Conservation (phyloP, 2,888 invertebrate genomes). For the Cosmia trapezina region DNA sequence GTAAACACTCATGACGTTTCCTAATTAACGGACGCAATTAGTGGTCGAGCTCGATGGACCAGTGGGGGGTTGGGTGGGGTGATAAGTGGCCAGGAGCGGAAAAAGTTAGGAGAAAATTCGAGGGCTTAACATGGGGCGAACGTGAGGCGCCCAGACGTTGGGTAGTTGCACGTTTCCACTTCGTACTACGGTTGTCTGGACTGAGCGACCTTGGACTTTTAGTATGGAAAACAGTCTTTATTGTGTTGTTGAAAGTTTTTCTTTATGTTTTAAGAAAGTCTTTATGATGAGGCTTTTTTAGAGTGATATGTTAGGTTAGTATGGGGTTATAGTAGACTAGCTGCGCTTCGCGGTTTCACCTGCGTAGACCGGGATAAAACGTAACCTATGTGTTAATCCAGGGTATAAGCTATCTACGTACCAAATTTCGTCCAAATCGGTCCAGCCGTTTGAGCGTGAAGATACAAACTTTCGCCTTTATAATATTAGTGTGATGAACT, state of each 20-base stretch:
- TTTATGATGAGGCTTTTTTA: background rate
- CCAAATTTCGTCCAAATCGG: too few species aligned
- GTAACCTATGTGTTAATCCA: too few species aligned
- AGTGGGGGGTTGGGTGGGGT: conserved; percentile 75
- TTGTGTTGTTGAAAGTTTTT: conserved; percentile 37
- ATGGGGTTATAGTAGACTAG: too few species aligned
- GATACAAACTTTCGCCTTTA: too few species aligned
- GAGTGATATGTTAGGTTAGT: too few species aligned
- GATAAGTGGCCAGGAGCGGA: conserved; percentile 87
- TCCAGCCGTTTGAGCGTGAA: too few species aligned
- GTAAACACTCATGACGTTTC: conserved; percentile 91
- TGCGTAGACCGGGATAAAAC: too few species aligned
- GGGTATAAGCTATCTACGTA: too few species aligned
- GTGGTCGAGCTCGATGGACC: conserved; percentile 87
- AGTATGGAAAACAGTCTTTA: conserved; percentile 41
- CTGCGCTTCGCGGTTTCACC: too few species aligned
- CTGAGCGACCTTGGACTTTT: conserved; percentile 71
- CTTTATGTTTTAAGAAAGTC: too few species aligned
- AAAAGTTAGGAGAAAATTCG: conserved; percentile 88
- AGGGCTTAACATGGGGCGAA: conserved; percentile 79
- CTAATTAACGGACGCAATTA: conserved; percentile 91
- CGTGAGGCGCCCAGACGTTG: conserved; percentile 76
- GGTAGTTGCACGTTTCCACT: conserved; percentile 50
- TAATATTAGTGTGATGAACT: too few species aligned
- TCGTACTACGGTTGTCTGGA: conserved; percentile 47